These are phyloP conservation scores for Ictalurus punctatus DNA, from an alignment of 2,113 vertebrate genomes.

Conservation along the genomic window DNA sequence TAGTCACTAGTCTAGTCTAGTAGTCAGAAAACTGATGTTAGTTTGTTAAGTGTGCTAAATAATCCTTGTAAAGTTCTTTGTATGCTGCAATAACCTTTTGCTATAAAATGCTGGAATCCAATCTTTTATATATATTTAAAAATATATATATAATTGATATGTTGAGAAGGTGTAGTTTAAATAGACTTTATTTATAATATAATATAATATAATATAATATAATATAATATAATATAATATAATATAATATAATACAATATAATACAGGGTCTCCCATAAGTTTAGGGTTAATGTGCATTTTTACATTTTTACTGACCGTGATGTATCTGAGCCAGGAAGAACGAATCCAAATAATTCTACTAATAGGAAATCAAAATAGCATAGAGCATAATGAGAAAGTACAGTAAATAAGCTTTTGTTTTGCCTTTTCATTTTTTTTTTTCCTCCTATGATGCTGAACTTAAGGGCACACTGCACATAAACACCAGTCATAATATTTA, in stretches of 20 bases:
- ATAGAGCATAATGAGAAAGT: not conserved
- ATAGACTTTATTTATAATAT: not conserved
- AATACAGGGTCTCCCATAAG: not conserved
- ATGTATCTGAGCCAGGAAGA: not conserved
- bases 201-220: slow-evolving; percentile 12
- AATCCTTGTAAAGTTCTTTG: not conserved
- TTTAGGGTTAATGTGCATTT: not conserved
- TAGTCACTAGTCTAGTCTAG: not conserved
- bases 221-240: slow-evolving; percentile 5
- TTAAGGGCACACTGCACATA: not conserved
- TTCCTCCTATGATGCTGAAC: not conserved
- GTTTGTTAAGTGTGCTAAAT: not conserved
- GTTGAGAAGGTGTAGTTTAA: not conserved
- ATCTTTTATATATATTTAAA: no score
- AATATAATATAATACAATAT: slow-evolving; percentile 9
- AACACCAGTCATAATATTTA: not conserved
- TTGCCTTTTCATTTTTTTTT: not conserved
- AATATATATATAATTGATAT: not conserved
- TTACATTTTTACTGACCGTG: not conserved
- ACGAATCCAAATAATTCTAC: not conserved
- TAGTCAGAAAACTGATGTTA: not conserved
- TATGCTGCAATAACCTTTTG: slow-evolving; percentile 15
- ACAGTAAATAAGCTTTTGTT: not conserved
- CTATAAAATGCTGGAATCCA: slow-evolving; percentile 2
- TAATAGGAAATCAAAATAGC: not conserved